Base-by-base conservation (phyloP, 2,113 vertebrate species). In the Saguinus midas region DNA sequence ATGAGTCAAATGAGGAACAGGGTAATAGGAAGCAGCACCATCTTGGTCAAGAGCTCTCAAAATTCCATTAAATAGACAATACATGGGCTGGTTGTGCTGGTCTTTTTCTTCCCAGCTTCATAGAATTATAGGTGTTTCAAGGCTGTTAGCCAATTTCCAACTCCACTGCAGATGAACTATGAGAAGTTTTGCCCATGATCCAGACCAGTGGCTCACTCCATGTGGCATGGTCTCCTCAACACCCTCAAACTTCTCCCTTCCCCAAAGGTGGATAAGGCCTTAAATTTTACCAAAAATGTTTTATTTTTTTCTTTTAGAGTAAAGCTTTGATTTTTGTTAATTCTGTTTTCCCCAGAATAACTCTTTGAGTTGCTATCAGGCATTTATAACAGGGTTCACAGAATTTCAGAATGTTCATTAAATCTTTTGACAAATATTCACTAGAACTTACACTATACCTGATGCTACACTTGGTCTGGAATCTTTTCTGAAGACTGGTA, bases 281-380 rank as follows among this genome's bases (percentile, higher is more conserved):
- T 79, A 35, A 48, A 12, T 76, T 50, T 8, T 27, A 68, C 29
- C 75, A 8, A 90, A 20, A 52, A 11, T 27, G 20, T 70, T 32
- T 35, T 76, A 12, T 64, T 18, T 50, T 13, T 50, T 50, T 58
- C 5, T 58, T 79, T 83, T 82, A 90, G 14, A 70, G 9, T 45
- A 25, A 95, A 45, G 37, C 3, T 48, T 86, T 61, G 61, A 72
- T 13, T 73, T 64, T 18, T 27, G 1, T 12, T 64, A 37, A 78
- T 88, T 87, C n/a, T 96, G 2, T 52, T 84, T 52, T 52, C 79
- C 52, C 55, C 29, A 79, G 32, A 35, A 40, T 70, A 95, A 52
- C 37, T 55, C 40, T 64, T 72, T 64, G 73, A 68, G 43, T 68
- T 70, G 37, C 9, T 40, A 29, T 27, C 29, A 88, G 50, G 43